These are phyloP conservation scores for Zosterops pallidus DNA, from an alignment of 2,113 vertebrate species.

Conservation along the genomic window DNA sequence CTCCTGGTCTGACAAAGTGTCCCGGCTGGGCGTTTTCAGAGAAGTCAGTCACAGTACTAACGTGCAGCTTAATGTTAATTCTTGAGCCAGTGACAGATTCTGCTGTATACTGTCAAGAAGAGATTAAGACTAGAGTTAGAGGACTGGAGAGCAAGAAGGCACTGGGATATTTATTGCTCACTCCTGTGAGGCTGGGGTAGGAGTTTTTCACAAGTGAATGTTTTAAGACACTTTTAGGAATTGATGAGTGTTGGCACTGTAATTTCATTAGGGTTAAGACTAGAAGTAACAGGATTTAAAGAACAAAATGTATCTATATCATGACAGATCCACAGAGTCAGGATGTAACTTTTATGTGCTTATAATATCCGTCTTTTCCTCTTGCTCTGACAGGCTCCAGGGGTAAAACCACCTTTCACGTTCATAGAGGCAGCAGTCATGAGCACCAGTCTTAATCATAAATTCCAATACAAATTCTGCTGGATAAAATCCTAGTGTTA, in stretches of 20 bases:
- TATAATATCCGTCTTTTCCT: not conserved
- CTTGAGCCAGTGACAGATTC: not conserved
- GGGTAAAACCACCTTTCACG: accelerated
- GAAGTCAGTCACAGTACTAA: not conserved
- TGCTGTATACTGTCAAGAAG: not conserved
- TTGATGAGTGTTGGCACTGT: not conserved
- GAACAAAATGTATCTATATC: not conserved
- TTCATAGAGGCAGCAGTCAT: not conserved
- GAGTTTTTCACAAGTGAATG: not conserved
- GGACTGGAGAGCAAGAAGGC: not conserved
- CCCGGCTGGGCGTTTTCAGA: not conserved
- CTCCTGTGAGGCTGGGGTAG: not conserved
- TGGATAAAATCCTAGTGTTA: not conserved
- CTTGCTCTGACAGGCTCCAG: not conserved
- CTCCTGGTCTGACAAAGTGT: not conserved
- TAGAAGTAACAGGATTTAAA: not conserved
- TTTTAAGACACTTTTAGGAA: not conserved
- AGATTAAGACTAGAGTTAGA: constrained; percentile 28
- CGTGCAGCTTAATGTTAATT: not conserved
- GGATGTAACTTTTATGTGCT: not conserved
- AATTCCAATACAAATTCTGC: not conserved
- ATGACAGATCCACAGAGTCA: not conserved
- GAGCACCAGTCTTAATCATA: not conserved
- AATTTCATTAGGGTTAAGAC: not conserved
- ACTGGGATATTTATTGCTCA: not conserved